These are phyloP conservation scores for Aradophagus sp. DNA, from an alignment of 1,140 invertebrate genomes.

Conservation along the genomic window DNA sequence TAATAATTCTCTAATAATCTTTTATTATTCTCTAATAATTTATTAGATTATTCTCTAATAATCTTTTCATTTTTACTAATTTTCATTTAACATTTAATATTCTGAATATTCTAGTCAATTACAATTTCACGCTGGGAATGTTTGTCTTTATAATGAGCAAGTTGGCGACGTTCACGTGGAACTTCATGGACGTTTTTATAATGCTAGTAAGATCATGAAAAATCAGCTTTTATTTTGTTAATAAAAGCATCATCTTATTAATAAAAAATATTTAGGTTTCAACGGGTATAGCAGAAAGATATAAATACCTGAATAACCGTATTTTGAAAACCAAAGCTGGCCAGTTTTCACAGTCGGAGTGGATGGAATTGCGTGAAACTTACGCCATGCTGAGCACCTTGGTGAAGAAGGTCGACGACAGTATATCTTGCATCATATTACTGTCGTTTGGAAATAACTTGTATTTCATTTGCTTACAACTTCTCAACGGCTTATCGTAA, in stretches of 20 bases:
- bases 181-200: slow-evolving; percentile 80
- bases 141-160: slow-evolving; percentile 76
- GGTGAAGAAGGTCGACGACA: slow-evolving; percentile 76
- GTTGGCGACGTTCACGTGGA: slow-evolving; percentile 81
- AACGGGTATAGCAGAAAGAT: slow-evolving; percentile 69
- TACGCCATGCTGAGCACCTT: slow-evolving; percentile 77
- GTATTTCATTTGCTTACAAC: slow-evolving; percentile 83
- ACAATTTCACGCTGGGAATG: slow-evolving; percentile 66
- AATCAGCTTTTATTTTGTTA: slow-evolving; percentile 29
- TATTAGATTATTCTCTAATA: too few relatives aligned
- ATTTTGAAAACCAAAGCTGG: slow-evolving; percentile 33
- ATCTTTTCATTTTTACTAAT: too few relatives aligned
- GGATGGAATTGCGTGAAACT: slow-evolving; percentile 76
- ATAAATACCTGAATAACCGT: slow-evolving; percentile 64
- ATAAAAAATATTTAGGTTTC: slow-evolving; percentile 59
- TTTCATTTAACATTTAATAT: slow-evolving; percentile 3
- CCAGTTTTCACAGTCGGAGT: slow-evolving; percentile 63
- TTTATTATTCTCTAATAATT: too few relatives aligned
- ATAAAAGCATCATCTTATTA: too few relatives aligned
- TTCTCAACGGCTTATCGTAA: slow-evolving; percentile 83
- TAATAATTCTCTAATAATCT: too few relatives aligned
- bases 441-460: slow-evolving; percentile 82
- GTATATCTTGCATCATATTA: slow-evolving; percentile 78
- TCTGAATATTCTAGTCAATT: slow-evolving; percentile 63
- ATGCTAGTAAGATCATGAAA: slow-evolving; percentile 75